Evolutionary conservation across 2,113 vertebrate genomes (phyloP).

Genomic region (Tachysurus vachellii): DNA sequence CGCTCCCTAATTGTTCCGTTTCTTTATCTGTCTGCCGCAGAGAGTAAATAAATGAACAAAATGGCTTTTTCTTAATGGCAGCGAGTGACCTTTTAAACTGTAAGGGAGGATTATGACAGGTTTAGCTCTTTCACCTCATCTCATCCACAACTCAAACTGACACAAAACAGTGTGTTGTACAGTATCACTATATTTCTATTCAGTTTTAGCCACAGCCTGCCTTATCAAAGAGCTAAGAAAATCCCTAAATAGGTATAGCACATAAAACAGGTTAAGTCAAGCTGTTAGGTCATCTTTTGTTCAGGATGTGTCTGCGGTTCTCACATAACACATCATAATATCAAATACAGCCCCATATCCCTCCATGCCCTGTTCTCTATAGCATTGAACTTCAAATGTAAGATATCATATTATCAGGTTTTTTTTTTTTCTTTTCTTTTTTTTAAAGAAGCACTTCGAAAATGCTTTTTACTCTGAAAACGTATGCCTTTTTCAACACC

Average conservation of each 20-base stretch:
- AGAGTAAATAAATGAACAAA: conserved; percentile 94
- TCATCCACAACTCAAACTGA: conserved; percentile 71
- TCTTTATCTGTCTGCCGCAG: conserved; percentile 89
- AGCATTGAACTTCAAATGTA: background rate
- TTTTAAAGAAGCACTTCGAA: background rate
- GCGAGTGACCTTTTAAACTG: conserved; percentile 86
- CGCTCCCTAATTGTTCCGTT: conserved; percentile 88
- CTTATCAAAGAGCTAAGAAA: background rate
- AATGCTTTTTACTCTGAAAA: background rate
- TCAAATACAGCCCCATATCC: background rate
- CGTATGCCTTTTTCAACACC: background rate
- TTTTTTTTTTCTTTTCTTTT: background rate
- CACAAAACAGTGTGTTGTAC: background rate
- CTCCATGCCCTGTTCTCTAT: background rate
- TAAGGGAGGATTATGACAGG: conserved; percentile 83
- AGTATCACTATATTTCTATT: background rate
- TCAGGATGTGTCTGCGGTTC: background rate
- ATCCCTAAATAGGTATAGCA: background rate
- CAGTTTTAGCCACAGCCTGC: background rate
- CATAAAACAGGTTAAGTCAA: background rate
- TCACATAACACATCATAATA: conserved; percentile 5
- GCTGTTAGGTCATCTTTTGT: background rate
- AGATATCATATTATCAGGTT: background rate
- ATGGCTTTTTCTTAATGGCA: conserved; percentile 79
- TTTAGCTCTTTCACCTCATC: conserved; percentile 82